These are phyloP conservation scores for Pygmarrhopalites habei DNA, from an alignment of 1,140 invertebrate genomes.

Conservation along the genomic window DNA sequence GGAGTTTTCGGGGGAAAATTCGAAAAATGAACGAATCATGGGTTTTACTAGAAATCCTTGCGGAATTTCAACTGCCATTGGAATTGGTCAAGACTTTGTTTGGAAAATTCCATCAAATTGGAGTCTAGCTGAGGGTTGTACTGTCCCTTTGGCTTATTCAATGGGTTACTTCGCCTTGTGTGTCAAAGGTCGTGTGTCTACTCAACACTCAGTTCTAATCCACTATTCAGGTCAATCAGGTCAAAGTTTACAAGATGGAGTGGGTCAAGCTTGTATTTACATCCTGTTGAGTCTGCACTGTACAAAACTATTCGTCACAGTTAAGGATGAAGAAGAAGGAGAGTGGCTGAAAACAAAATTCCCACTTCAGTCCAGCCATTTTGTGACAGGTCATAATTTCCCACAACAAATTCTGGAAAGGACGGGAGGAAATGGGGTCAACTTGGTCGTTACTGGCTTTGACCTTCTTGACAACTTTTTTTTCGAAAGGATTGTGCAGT, in stretches of 20 bases:
- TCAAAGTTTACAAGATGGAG: conserved; percentile 71
- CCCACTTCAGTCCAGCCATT: no score
- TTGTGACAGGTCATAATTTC: no score
- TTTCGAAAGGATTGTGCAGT: no score
- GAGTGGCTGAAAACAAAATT: no score
- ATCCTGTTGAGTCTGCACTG: conserved; percentile 58
- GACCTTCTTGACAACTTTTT: no score
- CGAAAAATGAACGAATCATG: conserved; percentile 77
- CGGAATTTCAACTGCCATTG: conserved; percentile 70
- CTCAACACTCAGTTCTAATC: conserved; percentile 79
- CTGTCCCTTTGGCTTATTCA: conserved; percentile 86
- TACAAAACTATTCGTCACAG: conserved; percentile 62
- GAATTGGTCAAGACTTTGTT: conserved; percentile 73
- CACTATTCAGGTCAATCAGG: no score
- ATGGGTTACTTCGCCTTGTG: conserved; percentile 84
- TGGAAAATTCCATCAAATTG: conserved; percentile 85
- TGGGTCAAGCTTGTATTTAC: conserved; percentile 69
- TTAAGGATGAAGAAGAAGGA: conserved; percentile 65
- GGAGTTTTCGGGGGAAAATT: conserved; percentile 81
- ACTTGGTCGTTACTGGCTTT: no score
- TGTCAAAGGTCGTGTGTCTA: conserved; percentile 71
- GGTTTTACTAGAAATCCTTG: conserved; percentile 77
- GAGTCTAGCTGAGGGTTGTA: conserved; percentile 84
- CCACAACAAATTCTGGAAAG: no score
- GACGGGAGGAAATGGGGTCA: no score